phyloP scores from a whole-genome alignment of 2,113 vertebrate genomes.

The Romanogobio albipinnatus region DNA sequence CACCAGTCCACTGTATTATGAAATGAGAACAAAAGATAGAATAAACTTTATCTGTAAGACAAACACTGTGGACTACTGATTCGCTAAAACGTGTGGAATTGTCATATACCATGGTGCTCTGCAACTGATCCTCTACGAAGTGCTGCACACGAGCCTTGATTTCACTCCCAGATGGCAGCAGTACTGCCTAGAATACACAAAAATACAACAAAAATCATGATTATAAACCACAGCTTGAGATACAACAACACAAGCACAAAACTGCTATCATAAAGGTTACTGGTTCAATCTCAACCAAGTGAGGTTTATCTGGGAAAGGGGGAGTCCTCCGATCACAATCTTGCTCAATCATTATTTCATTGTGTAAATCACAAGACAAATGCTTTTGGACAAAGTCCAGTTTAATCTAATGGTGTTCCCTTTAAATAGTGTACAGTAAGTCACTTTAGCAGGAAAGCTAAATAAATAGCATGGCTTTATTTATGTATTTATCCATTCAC shows the following conservation, averaged over 20 bases:
- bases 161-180: constrained; percentile 59
- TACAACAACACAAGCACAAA: background rate
- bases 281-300: background rate
- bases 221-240: background rate
- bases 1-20: constrained; percentile 78
- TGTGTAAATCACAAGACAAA: background rate
- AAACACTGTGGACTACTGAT: background rate
- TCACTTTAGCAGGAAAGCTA: background rate
- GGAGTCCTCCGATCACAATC: background rate
- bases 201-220: constrained; percentile 12
- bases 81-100: background rate
- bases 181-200: constrained; percentile 63
- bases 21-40: background rate
- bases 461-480: background rate
- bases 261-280: background rate
- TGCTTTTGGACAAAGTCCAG: background rate
- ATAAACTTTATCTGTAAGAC: background rate
- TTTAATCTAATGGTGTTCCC: background rate
- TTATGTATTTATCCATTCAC: background rate
- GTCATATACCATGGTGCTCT: constrained; percentile 82
- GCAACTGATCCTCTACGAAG: constrained; percentile 79
- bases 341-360: constrained; percentile 2
- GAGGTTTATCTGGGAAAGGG: background rate
- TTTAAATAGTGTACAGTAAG: background rate
- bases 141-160: constrained; percentile 74